Percentiles rank a stretch among this genome's conserved stretches.
Conservation (phyloP, 2,888 invertebrate genomes). For the Caenorhabditis sinica region DNA sequence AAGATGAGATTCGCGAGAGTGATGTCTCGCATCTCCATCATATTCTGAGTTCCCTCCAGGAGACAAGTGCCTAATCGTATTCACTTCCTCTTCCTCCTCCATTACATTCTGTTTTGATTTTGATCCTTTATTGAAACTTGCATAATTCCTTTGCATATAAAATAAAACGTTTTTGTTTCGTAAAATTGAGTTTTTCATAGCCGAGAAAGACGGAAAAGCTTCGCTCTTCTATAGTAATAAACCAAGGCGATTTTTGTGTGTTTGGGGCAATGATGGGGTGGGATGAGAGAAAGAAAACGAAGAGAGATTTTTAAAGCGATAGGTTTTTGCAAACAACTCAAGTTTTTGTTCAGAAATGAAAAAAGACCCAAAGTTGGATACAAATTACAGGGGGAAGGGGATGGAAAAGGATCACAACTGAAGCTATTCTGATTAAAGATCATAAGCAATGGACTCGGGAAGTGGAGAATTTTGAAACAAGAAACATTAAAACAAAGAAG, state of each 20-base stretch:
- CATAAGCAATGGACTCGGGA: slow-evolving; percentile 52
- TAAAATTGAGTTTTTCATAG: slow-evolving; percentile 27
- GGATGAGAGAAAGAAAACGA: slow-evolving; percentile 17
- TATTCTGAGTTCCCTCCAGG: slow-evolving; percentile 41
- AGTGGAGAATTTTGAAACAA: slow-evolving; percentile 33
- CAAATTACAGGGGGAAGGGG: slow-evolving; percentile 39
- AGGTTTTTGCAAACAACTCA: slow-evolving; percentile 49
- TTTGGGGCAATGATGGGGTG: slow-evolving; percentile 33
- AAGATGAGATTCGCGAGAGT: slow-evolving; percentile 17
- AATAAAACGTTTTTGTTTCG: slow-evolving; percentile 46
- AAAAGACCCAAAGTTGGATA: slow-evolving; percentile 51
- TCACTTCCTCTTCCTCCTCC: neutral
- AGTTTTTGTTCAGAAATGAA: slow-evolving; percentile 58
- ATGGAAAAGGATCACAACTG: slow-evolving; percentile 42
- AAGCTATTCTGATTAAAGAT: slow-evolving; percentile 46
- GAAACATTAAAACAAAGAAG: slow-evolving; percentile 22
- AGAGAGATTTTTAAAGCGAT: slow-evolving; percentile 42
- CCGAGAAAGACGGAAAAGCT: slow-evolving; percentile 61
- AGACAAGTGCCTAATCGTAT: slow-evolving; percentile 39
- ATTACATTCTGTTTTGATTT: slow-evolving; percentile 31
- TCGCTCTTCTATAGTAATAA: slow-evolving; percentile 52
- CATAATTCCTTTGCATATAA: slow-evolving; percentile 59
- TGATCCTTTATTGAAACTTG: slow-evolving; percentile 61
- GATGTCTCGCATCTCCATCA: slow-evolving; percentile 44
- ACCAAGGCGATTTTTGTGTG: slow-evolving; percentile 39